phyloP scores from a whole-genome alignment of 2,113 vertebrate species.

The Hippocampus comes region DNA sequence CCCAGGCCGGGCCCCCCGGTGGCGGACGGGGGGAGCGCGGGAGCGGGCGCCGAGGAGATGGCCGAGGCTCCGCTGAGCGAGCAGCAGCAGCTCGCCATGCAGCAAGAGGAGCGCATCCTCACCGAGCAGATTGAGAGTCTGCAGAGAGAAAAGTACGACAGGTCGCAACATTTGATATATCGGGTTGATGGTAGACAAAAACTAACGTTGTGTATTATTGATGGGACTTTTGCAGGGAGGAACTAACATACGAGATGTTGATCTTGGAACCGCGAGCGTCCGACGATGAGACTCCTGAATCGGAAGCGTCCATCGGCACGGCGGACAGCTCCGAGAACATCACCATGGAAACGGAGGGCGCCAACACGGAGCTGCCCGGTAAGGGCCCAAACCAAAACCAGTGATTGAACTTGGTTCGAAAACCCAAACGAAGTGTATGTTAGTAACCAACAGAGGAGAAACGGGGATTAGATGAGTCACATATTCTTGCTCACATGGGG shows the following conservation, averaged over 20 bases:
- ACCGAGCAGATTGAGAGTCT: conserved; percentile 89
- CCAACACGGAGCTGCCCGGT: conserved; percentile 77
- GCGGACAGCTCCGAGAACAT: conserved; percentile 92
- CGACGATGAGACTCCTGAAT: conserved; percentile 89
- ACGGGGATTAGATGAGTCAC: not conserved
- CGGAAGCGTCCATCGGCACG: conserved; percentile 88
- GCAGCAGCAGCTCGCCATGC: conserved; percentile 86
- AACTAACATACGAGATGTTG: conserved; percentile 91
- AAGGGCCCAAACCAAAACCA: not conserved
- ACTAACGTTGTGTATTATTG: too few relatives aligned
- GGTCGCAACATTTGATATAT: too few relatives aligned
- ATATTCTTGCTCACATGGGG: too few relatives aligned
- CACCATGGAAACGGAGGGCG: conserved; percentile 81
- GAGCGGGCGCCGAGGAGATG: conserved; percentile 60
- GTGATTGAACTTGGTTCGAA: not conserved
- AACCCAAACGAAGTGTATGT: not conserved
- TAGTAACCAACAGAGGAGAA: not conserved
- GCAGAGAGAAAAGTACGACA: conserved; percentile 89
- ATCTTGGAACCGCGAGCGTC: conserved; percentile 86
- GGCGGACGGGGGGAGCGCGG: conserved; percentile 72
- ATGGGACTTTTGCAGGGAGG: conserved; percentile 74
- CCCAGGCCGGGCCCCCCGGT: conserved; percentile 61
- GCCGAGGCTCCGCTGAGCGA: conserved; percentile 76
- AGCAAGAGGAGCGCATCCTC: conserved; percentile 88
- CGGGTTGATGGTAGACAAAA: too few relatives aligned